Conservation (phyloP, 1,140 invertebrate species). For the Hypothenemus hampei region DNA sequence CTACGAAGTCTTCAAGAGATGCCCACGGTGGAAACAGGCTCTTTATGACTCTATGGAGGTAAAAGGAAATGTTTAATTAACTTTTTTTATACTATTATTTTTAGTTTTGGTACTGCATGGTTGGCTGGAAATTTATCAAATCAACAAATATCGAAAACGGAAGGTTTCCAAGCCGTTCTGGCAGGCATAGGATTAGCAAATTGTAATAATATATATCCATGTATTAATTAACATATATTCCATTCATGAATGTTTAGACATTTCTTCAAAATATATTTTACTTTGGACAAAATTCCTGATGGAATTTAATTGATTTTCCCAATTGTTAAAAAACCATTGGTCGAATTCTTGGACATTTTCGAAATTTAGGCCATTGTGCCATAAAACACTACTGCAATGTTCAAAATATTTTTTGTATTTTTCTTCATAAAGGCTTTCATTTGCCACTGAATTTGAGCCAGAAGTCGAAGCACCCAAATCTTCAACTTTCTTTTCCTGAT, state of each 20-base stretch:
- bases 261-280: slow-evolving; percentile 42
- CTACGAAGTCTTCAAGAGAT: no score
- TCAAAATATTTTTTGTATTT: slow-evolving; percentile 33
- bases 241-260: slow-evolving; percentile 23
- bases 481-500: no score
- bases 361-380: slow-evolving; percentile 33
- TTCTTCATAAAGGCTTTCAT: slow-evolving; percentile 3
- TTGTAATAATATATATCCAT: slow-evolving; percentile 3
- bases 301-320: slow-evolving; percentile 34
- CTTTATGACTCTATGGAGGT: no score
- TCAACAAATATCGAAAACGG: background rate
- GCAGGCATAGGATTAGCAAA: slow-evolving; percentile 5
- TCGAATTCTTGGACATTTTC: slow-evolving; percentile 34
- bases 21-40: no score
- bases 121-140: slow-evolving; percentile 1
- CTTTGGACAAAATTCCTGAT: slow-evolving; percentile 40
- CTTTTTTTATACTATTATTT: background rate
- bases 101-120: slow-evolving; percentile 9
- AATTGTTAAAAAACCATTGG: slow-evolving; percentile 34
- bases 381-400: slow-evolving; percentile 33
- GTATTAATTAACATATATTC: background rate
- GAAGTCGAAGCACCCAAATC: no score
- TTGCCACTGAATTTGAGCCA: no score
- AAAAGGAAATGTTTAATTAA: background rate
- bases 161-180: background rate